These are phyloP conservation scores for Chalcosyrphus nemorum DNA, from an alignment of 2,888 invertebrate species.

Conservation along the genomic window DNA sequence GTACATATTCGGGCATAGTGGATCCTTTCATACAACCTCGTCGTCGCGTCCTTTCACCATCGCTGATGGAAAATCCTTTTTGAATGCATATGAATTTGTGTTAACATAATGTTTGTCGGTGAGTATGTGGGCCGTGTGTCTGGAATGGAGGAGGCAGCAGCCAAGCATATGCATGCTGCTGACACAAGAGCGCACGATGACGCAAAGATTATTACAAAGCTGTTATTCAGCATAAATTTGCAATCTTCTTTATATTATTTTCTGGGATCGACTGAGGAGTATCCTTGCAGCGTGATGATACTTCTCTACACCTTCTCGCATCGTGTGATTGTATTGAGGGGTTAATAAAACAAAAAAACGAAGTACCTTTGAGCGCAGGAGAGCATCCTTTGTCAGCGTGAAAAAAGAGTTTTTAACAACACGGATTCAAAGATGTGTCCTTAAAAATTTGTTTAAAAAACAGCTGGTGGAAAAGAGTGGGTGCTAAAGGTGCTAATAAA, in stretches of 20 bases:
- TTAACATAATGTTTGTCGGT: slow-evolving; percentile 34
- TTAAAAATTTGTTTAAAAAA: too few species aligned
- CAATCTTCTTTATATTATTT: slow-evolving; percentile 49
- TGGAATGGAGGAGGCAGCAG: slow-evolving; percentile 17
- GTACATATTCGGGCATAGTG: slow-evolving; percentile 10
- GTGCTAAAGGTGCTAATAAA: too few species aligned
- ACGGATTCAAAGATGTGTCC: not conserved
- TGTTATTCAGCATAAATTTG: slow-evolving; percentile 71
- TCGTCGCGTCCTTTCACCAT: slow-evolving; percentile 21
- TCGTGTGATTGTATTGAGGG: slow-evolving; percentile 1
- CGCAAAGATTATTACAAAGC: slow-evolving; percentile 61
- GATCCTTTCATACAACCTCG: not conserved
- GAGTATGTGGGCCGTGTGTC: not conserved
- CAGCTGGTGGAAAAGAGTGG: too few species aligned
- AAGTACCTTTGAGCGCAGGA: not conserved
- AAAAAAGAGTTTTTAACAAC: not conserved
- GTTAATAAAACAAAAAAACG: not conserved
- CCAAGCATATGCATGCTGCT: slow-evolving; percentile 31
- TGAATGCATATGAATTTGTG: slow-evolving; percentile 48
- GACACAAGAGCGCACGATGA: slow-evolving; percentile 48
- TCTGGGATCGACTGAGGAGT: slow-evolving; percentile 25
- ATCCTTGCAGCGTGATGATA: slow-evolving; percentile 47
- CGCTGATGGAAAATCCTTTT: slow-evolving; percentile 40
- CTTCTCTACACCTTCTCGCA: slow-evolving; percentile 23
- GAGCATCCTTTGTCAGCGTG: not conserved